phyloP scores from a whole-genome alignment of 2,113 vertebrate species.

The Pao palembangensis region DNA sequence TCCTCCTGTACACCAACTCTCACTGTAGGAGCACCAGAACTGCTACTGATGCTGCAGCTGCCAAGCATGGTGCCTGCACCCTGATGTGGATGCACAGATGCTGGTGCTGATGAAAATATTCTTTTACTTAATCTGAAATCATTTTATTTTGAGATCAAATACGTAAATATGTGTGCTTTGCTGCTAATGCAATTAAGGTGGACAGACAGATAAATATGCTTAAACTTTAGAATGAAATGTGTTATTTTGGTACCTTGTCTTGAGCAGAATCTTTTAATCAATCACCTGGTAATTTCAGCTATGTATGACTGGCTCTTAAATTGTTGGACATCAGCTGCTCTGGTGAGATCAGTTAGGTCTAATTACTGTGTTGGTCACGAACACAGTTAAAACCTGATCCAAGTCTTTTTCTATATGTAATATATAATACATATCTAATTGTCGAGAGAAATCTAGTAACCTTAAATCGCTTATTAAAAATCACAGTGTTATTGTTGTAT shows the following conservation, averaged over 20 bases:
- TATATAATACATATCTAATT: too few relatives aligned
- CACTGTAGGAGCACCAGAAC: constrained; percentile 25
- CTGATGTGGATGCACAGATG: constrained; percentile 5
- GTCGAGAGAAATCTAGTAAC: too few relatives aligned
- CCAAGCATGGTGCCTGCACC: constrained; percentile 25
- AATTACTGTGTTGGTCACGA: constrained; percentile 47
- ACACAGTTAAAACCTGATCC: constrained; percentile 13
- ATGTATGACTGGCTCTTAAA: constrained; percentile 3
- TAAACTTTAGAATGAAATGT: too few relatives aligned
- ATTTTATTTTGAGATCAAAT: too few relatives aligned
- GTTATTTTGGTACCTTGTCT: too few relatives aligned
- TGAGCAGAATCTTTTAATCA: constrained; percentile 6
- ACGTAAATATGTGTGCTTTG: too few relatives aligned
- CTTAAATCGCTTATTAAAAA: too few relatives aligned
- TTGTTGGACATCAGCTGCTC: constrained; percentile 16
- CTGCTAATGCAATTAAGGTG: too few relatives aligned
- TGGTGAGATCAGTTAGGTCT: background rate
- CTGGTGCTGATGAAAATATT: background rate
- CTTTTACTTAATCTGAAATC: too few relatives aligned
- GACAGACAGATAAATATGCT: too few relatives aligned
- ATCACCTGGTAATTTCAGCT: constrained; percentile 10
- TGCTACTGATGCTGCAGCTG: constrained; percentile 26
- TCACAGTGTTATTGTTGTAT: too few relatives aligned
- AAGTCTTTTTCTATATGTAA: constrained; percentile 23
- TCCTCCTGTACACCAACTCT: constrained; percentile 40